A percentile compares a stretch with the other conserved stretches of the same genome.
These are phyloP conservation scores for Melipona beecheii DNA, from an alignment of 2,888 invertebrate species.

Conservation along the genomic window DNA sequence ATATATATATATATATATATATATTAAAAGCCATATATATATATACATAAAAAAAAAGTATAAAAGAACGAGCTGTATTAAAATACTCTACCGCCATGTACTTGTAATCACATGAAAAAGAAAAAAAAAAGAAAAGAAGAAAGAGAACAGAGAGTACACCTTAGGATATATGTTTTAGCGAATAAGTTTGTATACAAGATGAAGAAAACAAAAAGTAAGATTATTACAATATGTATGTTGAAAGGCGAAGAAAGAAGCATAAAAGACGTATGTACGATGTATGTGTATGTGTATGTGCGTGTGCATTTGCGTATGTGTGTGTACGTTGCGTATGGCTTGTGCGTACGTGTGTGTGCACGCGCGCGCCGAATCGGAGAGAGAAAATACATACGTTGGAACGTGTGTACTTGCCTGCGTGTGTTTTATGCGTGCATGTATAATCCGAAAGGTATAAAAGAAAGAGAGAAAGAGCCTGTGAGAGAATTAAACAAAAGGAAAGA, in stretches of 20 bases:
- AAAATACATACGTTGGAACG: neutral
- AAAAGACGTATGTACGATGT: conserved; percentile 17
- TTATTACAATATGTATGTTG: conserved; percentile 68
- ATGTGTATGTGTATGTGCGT: neutral
- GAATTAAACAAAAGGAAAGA: conserved; percentile 22
- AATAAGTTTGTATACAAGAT: conserved; percentile 83
- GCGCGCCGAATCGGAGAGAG: neutral
- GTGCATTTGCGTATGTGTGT: conserved; percentile 1
- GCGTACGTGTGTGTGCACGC: conserved; percentile 23
- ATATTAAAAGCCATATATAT: conserved; percentile 77
- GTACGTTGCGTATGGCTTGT: neutral
- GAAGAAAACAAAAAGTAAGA: conserved; percentile 65
- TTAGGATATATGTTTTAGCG: conserved; percentile 78
- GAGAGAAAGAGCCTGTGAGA: conserved; percentile 45
- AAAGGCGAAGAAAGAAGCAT: conserved; percentile 40
- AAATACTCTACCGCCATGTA: conserved; percentile 82
- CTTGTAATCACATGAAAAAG: conserved; percentile 74
- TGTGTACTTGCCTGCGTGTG: conserved; percentile 6
- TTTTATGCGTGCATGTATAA: conserved; percentile 25
- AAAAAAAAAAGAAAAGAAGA: conserved; percentile 17
- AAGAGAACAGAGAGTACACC: conserved; percentile 76
- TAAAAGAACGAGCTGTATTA: conserved; percentile 78
- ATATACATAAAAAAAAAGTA: conserved; percentile 69
- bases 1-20: conserved; percentile 50
- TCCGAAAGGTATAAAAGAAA: conserved; percentile 1